Evolutionary conservation across 2,888 invertebrate species (phyloP).

Genomic region (Lepidocyrtinus sp.): DNA sequence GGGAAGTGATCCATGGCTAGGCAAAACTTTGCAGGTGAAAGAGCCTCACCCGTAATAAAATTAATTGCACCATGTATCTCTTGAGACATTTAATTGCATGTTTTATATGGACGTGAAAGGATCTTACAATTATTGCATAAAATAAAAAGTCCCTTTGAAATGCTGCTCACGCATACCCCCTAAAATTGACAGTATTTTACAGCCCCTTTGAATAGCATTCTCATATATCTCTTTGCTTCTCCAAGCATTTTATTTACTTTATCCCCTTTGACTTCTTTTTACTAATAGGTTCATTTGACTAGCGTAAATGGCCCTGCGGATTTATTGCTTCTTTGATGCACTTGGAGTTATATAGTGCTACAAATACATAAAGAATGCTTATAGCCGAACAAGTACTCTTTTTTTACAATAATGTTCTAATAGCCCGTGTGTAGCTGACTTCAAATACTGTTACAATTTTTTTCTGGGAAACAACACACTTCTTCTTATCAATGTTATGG

Average conservation of each 20-base stretch:
- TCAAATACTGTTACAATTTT: slow-evolving; percentile 25
- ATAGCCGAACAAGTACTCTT: background rate
- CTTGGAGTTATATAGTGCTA: slow-evolving; percentile 28
- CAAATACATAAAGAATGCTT: background rate
- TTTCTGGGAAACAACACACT: slow-evolving; percentile 37
- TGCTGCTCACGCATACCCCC: slow-evolving; percentile 40
- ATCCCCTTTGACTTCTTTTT: slow-evolving; percentile 53
- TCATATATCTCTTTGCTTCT: background rate
- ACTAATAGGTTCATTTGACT: slow-evolving; percentile 62
- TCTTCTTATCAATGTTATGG: slow-evolving; percentile 61
- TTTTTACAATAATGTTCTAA: slow-evolving; percentile 9
- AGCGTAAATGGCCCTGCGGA: slow-evolving; percentile 57
- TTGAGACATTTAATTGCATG: slow-evolving; percentile 18
- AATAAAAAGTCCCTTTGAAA: slow-evolving; percentile 2
- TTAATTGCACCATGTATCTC: slow-evolving; percentile 41
- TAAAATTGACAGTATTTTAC: slow-evolving; percentile 59
- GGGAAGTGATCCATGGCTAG: background rate
- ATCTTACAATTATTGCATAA: slow-evolving; percentile 7
- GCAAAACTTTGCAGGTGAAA: slow-evolving; percentile 1
- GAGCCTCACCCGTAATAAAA: slow-evolving; percentile 35
- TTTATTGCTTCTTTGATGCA: slow-evolving; percentile 58
- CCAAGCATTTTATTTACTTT: slow-evolving; percentile 53
- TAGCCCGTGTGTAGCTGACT: slow-evolving; percentile 17
- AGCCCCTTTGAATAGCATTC: slow-evolving; percentile 26
- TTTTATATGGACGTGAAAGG: background rate